These are phyloP conservation scores for Turritopsis dohrnii DNA, from an alignment of 30 jellyfish, hydroid and myxozoan genomes.

Conservation along the genomic window DNA sequence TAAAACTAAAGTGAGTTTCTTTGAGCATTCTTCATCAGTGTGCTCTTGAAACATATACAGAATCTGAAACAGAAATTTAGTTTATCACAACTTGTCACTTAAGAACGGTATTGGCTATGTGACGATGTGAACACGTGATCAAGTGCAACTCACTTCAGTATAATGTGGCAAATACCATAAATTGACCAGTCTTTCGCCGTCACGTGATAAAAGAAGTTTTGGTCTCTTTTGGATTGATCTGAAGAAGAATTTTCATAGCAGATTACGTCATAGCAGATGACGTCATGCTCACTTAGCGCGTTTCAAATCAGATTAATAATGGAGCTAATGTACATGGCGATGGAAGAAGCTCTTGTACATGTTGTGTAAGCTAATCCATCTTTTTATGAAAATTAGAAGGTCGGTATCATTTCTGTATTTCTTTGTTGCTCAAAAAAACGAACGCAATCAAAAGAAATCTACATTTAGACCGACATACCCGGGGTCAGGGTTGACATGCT, in stretches of 20 bases:
- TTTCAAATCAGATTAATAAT: too few species aligned
- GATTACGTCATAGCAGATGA: neutral
- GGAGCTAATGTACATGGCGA: too few species aligned
- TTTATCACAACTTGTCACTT: neutral
- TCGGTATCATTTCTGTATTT: too few species aligned
- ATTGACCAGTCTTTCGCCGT: constrained; percentile 55
- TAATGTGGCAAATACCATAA: constrained; percentile 84
- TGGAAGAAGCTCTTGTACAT: too few species aligned
- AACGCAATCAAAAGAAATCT: neutral
- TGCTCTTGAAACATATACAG: constrained; percentile 8
- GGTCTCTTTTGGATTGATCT: constrained; percentile 60
- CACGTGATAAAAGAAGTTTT: constrained; percentile 41
- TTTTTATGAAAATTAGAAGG: too few species aligned
- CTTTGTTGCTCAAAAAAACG: neutral
- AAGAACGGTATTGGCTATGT: neutral
- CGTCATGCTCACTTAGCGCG: too few species aligned
- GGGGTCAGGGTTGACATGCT: constrained; percentile 41
- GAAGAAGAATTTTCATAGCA: neutral
- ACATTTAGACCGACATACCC: constrained; percentile 45
- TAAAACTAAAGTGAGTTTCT: constrained; percentile 17
- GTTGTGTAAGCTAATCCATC: too few species aligned
- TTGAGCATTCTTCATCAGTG: constrained; percentile 13
- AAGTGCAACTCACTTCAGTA: constrained; percentile 38
- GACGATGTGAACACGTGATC: neutral
- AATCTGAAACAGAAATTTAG: neutral